phyloP scores from a whole-genome alignment of 2,888 invertebrate species.

The Nomada ferruginata region DNA sequence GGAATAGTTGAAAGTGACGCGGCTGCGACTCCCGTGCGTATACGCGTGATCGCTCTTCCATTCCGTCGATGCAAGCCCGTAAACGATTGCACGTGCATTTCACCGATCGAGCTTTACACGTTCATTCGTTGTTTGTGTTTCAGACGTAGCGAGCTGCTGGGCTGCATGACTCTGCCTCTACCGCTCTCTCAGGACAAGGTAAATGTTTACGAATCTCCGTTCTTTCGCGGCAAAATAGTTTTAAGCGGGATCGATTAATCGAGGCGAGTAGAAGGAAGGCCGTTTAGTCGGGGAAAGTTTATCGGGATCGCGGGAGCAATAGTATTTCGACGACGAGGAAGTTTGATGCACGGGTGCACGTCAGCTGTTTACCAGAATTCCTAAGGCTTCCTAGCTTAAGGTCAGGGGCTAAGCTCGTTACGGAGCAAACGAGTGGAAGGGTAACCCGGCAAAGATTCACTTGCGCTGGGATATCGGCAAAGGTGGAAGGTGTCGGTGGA shows the following conservation, averaged over 20 bases:
- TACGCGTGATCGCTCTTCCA: background rate
- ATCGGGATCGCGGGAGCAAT: background rate
- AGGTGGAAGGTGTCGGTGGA: constrained; percentile 31
- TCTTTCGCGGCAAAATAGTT: background rate
- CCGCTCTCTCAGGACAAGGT: constrained; percentile 91
- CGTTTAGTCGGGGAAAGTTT: background rate
- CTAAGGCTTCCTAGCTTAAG: constrained; percentile 76
- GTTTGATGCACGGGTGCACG: constrained; percentile 32
- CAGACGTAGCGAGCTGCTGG: constrained; percentile 97
- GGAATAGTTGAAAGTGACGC: constrained; percentile 28
- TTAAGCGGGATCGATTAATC: background rate
- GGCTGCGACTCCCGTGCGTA: background rate
- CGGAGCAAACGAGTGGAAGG: constrained; percentile 55
- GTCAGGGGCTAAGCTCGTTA: constrained; percentile 81
- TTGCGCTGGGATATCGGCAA: constrained; percentile 50
- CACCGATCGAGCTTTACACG: constrained; percentile 51
- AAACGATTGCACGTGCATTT: background rate
- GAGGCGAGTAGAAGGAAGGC: background rate
- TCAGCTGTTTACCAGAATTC: constrained; percentile 49
- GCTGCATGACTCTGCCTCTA: constrained; percentile 96
- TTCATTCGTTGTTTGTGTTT: constrained; percentile 84
- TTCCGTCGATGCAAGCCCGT: background rate
- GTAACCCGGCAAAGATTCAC: constrained; percentile 47
- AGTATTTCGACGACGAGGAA: constrained; percentile 12
- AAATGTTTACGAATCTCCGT: constrained; percentile 82